A percentile compares a stretch with the other conserved stretches of the same genome.
These are phyloP conservation scores for Dipodomys merriami DNA, from an alignment of 2,113 vertebrate genomes.

Conservation along the genomic window DNA sequence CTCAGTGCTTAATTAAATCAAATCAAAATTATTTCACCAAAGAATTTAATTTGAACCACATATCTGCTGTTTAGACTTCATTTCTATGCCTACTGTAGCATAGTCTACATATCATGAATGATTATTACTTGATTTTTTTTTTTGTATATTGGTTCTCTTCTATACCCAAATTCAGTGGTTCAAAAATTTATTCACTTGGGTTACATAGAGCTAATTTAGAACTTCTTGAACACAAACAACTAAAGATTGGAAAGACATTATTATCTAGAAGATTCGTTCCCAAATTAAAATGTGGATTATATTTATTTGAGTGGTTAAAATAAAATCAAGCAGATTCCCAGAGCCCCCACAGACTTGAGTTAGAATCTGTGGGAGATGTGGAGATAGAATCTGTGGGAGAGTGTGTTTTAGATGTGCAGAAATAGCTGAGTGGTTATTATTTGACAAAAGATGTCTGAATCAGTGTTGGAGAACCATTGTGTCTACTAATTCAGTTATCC, in stretches of 20 bases:
- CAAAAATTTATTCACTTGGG: conserved; percentile 30
- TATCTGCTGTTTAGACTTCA: neutral
- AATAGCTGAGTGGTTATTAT: neutral
- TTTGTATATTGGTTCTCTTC: conserved; percentile 23
- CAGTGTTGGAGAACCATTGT: neutral
- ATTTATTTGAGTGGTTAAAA: conserved; percentile 32
- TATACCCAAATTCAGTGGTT: conserved; percentile 14
- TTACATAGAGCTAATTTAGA: conserved; percentile 3
- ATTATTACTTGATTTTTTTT: conserved; percentile 33
- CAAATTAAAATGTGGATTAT: neutral
- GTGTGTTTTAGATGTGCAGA: neutral
- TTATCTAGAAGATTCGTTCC: conserved; percentile 20
- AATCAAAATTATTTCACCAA: conserved; percentile 32
- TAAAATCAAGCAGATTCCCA: neutral
- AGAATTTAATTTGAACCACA: conserved; percentile 28
- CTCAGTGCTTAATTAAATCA: conserved; percentile 26
- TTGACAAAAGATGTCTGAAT: neutral
- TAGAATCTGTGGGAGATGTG: neutral
- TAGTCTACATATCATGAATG: neutral
- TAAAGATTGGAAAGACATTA: neutral
- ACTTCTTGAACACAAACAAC: neutral
- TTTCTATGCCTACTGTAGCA: conserved; percentile 10
- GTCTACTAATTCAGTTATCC: neutral
- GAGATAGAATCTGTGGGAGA: neutral
- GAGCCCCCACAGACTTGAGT: neutral